A percentile compares a stretch with the other conserved stretches of the same genome.
Evolutionary conservation across 2,888 invertebrate species (phyloP).

Genomic region (Prenolepis imparis): DNA sequence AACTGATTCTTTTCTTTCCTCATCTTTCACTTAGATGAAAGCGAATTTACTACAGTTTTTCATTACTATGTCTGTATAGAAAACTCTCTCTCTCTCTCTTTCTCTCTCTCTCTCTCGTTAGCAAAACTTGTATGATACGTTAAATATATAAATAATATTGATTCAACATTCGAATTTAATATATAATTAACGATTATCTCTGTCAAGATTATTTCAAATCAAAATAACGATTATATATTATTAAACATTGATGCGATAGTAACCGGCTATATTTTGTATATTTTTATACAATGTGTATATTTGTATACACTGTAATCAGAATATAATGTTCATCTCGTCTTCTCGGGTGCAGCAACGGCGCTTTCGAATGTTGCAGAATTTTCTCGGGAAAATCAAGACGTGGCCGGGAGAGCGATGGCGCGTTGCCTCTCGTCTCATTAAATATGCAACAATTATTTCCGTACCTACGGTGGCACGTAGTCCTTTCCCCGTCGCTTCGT

Average conservation of each 20-base stretch:
- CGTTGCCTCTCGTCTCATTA: constrained; percentile 73
- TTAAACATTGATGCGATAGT: background rate
- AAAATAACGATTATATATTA: background rate
- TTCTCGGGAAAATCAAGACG: constrained; percentile 39
- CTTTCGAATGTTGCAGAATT: constrained; percentile 15
- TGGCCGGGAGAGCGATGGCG: constrained; percentile 38
- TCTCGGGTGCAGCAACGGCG: background rate
- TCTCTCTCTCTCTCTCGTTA: too few relatives aligned
- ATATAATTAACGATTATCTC: background rate
- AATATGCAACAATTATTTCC: constrained; percentile 79
- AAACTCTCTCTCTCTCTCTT: background rate
- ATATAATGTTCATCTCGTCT: constrained; percentile 32
- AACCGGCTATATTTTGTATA: background rate
- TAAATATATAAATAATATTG: constrained; percentile 17
- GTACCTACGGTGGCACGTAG: constrained; percentile 67
- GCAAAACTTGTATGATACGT: constrained; percentile 1
- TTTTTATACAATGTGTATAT: too few relatives aligned
- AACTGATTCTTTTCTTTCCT: constrained; percentile 38
- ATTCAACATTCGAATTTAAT: constrained; percentile 13
- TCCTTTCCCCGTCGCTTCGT: constrained; percentile 53
- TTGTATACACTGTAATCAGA: constrained; percentile 34
- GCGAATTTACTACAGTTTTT: constrained; percentile 7
- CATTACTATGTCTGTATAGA: background rate
- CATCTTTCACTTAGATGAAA: constrained; percentile 17
- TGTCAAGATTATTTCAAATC: background rate